Evolutionary conservation across 2,797 vertebrate species (phyloP), one percentile per base, ranked within the genome.

Genomic region (Falco naumanni): DNA sequence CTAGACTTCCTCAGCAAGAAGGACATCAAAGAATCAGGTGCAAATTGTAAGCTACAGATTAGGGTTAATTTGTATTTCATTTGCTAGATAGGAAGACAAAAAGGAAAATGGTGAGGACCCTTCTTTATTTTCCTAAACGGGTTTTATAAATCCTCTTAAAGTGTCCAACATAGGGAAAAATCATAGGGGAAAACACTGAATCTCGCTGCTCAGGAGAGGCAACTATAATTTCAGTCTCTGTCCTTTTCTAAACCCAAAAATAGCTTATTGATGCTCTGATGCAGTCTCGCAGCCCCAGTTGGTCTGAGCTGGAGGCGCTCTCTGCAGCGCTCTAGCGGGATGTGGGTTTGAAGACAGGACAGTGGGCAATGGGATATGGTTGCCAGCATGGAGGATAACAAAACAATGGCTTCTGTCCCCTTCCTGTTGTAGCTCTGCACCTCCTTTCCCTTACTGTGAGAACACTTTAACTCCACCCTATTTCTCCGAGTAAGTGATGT

Each of bases 361-460:
- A 39, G 15, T 8, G 83, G 17, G 41, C 34, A 37, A 5, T 1
- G 5, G 11, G 19, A 7, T 54, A 48, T 66, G 37, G 7, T 61
- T 89, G 41, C 28, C 66, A 69, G 26, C 13, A 5, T 2, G 17
- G 16, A 79, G 16, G 6, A 16, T 33, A 74, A 57, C 11, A 45
- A 39, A 82, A 13, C 8, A 33, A 10, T 26, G 4, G 28, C 34
- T 56, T 79, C 6, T 64, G 29, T 72, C 5, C n/a, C 11, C 51
- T 72, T 63, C 69, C 31, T 60, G 17, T 43, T 66, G 31, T 57
- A 70, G 34, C n/a, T 77, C 53, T 64, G 13, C 41, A 29, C 72
- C 48, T 21, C 20, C 29, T 28, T 76, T 56, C n/a, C 33, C 25
- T 31, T 22, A 33, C 18, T 61, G 33, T 0, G 0, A 56, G 53